phyloP scores from a whole-genome alignment of 1,140 invertebrate species.

The Thaumatotibia leucotreta region DNA sequence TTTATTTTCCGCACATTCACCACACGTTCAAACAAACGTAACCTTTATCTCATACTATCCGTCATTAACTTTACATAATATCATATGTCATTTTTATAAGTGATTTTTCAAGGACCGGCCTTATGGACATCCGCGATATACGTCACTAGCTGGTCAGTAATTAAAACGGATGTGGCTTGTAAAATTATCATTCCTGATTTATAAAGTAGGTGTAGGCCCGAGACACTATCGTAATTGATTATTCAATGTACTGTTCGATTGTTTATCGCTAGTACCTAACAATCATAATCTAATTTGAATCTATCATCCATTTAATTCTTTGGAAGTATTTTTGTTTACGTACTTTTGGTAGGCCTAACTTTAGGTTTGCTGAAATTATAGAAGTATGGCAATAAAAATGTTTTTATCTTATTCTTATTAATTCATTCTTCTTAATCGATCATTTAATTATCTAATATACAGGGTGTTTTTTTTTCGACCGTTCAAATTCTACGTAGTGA shows the following conservation, averaged over 20 bases:
- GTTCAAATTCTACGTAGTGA: no score
- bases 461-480: no score
- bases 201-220: slow-evolving; percentile 46
- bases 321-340: no score
- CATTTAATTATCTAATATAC: no score
- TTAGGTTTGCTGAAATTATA: no score
- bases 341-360: neutral
- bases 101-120: neutral
- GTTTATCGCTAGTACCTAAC: neutral
- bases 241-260: neutral
- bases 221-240: slow-evolving; percentile 13
- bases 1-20: neutral
- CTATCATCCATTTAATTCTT: no score
- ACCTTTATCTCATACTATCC: neutral
- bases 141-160: slow-evolving; percentile 29
- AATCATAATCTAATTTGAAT: neutral
- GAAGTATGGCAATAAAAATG: no score
- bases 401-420: no score
- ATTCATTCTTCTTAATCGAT: no score
- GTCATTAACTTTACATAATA: slow-evolving; percentile 6
- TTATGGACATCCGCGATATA: slow-evolving; percentile 9
- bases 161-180: slow-evolving; percentile 59
- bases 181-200: slow-evolving; percentile 52
- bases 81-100: slow-evolving; percentile 24
- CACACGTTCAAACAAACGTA: neutral